phyloP scores from a whole-genome alignment of 2,888 invertebrate species.

The Drosophila acutilabella region DNA sequence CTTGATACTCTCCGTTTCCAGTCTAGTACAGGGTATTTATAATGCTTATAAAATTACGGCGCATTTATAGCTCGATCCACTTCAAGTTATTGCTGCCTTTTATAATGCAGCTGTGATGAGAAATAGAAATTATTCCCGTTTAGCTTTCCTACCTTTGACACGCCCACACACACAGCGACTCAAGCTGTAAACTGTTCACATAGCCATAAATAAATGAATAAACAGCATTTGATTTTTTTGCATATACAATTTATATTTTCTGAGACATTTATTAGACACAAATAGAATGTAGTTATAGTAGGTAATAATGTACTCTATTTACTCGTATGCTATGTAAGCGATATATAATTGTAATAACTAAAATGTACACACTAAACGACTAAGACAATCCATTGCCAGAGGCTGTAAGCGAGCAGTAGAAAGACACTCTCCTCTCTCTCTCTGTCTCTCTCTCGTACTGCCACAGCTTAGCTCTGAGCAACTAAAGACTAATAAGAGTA shows the following conservation, averaged over 20 bases:
- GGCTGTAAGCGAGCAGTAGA: conserved; percentile 9
- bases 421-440: conserved; percentile 4
- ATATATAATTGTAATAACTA: conserved; percentile 72
- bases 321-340: conserved; percentile 72
- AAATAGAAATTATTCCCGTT: conserved; percentile 36
- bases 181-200: not conserved
- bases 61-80: conserved; percentile 29
- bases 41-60: conserved; percentile 7
- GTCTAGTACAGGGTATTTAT: not conserved
- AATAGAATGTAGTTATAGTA: conserved; percentile 73
- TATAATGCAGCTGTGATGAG: conserved; percentile 26
- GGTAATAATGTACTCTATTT: conserved; percentile 56
- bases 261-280: conserved; percentile 83
- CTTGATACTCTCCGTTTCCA: too few relatives aligned
- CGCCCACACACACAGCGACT: conserved; percentile 53
- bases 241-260: conserved; percentile 76
- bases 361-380: conserved; percentile 79
- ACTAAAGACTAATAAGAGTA: conserved; percentile 62
- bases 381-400: conserved; percentile 73
- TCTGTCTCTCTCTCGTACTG: not conserved
- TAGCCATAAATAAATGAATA: not conserved
- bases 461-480: conserved; percentile 36
- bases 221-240: conserved; percentile 45
- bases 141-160: conserved; percentile 37
- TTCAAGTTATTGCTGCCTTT: conserved; percentile 3